A percentile compares a stretch with the other conserved stretches of the same genome.
Evolutionary conservation across 2,888 invertebrate genomes (phyloP).

Genomic region (Dicycla oo): DNA sequence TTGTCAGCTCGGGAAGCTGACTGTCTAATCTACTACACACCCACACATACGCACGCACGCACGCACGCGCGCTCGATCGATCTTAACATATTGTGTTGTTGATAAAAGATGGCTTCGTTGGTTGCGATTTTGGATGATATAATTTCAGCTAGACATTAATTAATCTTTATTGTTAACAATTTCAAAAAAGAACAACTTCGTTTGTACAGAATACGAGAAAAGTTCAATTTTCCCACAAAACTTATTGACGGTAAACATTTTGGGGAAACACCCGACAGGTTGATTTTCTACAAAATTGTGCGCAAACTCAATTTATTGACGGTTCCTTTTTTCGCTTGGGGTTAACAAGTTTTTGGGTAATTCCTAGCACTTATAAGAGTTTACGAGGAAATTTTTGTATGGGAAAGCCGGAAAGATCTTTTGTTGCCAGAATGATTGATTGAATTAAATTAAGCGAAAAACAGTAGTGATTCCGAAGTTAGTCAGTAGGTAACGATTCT

Average conservation of each 20-base stretch:
- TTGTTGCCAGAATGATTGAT: background rate
- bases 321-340: slow-evolving; percentile 27
- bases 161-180: background rate
- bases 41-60: too few species aligned
- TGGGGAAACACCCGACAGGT: slow-evolving; percentile 28
- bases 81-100: background rate
- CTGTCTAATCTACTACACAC: too few species aligned
- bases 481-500: too few species aligned
- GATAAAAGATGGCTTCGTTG: background rate
- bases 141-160: slow-evolving; percentile 4
- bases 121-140: background rate
- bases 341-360: slow-evolving; percentile 42
- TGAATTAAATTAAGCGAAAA: background rate
- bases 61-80: background rate
- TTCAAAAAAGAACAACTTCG: background rate
- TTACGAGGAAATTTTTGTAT: slow-evolving; percentile 10
- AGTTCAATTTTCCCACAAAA: slow-evolving; percentile 24
- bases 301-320: slow-evolving; percentile 52
- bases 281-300: slow-evolving; percentile 55
- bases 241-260: slow-evolving; percentile 43
- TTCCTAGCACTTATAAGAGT: slow-evolving; percentile 19
- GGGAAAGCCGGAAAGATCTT: background rate
- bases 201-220: slow-evolving; percentile 13
- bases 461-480: background rate
- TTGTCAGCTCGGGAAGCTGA: too few species aligned